A percentile compares a stretch with the other conserved stretches of the same genome.
Conservation (phyloP, 2,113 vertebrate species). For the Microcebus griseorufus region DNA sequence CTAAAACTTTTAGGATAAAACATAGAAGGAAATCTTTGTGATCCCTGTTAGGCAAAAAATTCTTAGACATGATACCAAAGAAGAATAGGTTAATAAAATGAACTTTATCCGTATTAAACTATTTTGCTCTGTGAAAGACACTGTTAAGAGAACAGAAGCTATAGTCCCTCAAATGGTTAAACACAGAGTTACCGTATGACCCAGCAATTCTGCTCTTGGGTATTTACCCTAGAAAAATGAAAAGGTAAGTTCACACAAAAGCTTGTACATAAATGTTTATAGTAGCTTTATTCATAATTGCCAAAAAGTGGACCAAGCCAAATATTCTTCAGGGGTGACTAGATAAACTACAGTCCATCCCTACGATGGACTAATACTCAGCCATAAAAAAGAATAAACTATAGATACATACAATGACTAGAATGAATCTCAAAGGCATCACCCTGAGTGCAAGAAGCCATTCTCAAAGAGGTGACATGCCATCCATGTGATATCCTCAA, state of each 20-base stretch:
- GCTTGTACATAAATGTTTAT: not conserved
- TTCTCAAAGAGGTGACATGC: not conserved
- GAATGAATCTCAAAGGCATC: not conserved
- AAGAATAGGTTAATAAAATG: not conserved
- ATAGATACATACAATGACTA: not conserved
- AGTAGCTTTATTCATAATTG: not conserved
- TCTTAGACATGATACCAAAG: not conserved
- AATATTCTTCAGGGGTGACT: not conserved
- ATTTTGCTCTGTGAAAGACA: not conserved
- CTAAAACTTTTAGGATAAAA: conserved; percentile 26
- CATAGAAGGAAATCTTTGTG: conserved; percentile 11
- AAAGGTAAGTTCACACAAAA: not conserved
- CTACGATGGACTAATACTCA: not conserved
- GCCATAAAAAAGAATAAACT: not conserved
- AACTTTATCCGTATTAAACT: not conserved
- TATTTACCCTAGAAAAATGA: not conserved
- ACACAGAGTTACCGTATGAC: not conserved
- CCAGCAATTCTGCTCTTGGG: not conserved
- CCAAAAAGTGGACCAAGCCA: not conserved
- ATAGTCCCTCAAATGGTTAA: not conserved
- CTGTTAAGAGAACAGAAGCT: not conserved
- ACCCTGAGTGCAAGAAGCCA: not conserved
- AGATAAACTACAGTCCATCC: not conserved
- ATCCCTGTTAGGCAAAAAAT: not conserved
- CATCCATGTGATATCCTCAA: not conserved